Evolutionary conservation across 2,888 invertebrate genomes (phyloP).

Genomic region (Hypercompe scribonia): DNA sequence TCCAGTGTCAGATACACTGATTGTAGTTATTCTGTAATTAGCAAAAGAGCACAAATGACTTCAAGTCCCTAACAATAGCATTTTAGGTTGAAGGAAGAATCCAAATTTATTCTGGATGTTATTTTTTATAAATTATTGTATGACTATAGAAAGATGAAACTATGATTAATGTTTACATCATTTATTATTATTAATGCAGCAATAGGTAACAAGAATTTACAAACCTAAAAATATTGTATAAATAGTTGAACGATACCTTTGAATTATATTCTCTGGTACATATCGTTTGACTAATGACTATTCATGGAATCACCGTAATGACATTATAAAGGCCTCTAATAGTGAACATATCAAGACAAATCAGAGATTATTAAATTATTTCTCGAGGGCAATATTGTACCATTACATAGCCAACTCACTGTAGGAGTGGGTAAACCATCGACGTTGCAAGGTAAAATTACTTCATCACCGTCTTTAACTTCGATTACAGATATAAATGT

Average conservation of each 20-base stretch:
- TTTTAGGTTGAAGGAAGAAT: not conserved
- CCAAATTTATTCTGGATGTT: not conserved
- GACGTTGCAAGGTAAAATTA: too few species aligned
- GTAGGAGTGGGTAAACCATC: conserved; percentile 57
- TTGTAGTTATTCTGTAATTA: conserved; percentile 8
- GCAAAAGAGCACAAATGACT: not conserved
- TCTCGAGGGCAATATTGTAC: conserved; percentile 25
- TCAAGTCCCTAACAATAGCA: not conserved
- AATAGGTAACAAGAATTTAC: too few species aligned
- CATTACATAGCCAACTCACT: conserved; percentile 59
- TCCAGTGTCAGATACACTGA: conserved; percentile 40
- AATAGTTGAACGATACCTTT: too few species aligned
- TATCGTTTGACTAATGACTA: not conserved
- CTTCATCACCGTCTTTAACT: too few species aligned
- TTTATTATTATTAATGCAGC: not conserved
- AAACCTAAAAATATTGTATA: too few species aligned
- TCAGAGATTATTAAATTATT: conserved; percentile 18
- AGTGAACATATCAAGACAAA: conserved; percentile 24
- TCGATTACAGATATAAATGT: too few species aligned
- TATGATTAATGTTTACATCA: not conserved
- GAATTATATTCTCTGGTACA: too few species aligned
- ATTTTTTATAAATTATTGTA: not conserved
- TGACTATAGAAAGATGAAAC: not conserved
- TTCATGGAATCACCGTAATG: not conserved
- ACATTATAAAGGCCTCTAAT: too few species aligned